phyloP scores from a whole-genome alignment of 1,140 invertebrate species.

The Streblospio benedicti region DNA sequence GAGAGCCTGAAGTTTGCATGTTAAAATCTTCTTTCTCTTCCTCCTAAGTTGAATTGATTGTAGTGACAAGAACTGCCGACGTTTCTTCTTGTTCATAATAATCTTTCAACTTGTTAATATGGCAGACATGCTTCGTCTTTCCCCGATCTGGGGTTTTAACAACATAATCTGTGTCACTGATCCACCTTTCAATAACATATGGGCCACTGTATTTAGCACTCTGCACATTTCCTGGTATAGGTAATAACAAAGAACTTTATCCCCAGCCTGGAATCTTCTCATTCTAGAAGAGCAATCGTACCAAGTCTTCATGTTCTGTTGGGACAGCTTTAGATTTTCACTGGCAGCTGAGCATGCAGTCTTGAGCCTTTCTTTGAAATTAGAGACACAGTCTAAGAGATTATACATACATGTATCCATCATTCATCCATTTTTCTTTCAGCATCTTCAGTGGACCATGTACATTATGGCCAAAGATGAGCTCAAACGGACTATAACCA shows the following conservation, averaged over 20 bases:
- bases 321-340: background rate
- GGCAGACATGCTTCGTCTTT: background rate
- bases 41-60: too few relatives aligned
- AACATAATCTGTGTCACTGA: background rate
- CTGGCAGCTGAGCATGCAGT: background rate
- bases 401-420: background rate
- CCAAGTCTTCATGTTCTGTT: background rate
- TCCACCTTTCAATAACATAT: background rate
- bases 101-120: background rate
- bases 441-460: background rate
- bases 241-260: background rate
- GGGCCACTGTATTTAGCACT: background rate
- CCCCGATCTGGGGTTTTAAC: background rate
- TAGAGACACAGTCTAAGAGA: background rate
- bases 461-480: too few relatives aligned
- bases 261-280: background rate
- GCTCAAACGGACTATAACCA: background rate
- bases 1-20: background rate
- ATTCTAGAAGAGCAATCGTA: background rate
- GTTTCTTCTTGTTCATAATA: background rate
- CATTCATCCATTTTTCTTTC: background rate
- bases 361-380: background rate
- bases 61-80: too few relatives aligned
- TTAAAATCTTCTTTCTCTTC: background rate
- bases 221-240: background rate